Evolutionary conservation across 2,888 invertebrate genomes (phyloP).

Genomic region (Bedellia somnulentella): DNA sequence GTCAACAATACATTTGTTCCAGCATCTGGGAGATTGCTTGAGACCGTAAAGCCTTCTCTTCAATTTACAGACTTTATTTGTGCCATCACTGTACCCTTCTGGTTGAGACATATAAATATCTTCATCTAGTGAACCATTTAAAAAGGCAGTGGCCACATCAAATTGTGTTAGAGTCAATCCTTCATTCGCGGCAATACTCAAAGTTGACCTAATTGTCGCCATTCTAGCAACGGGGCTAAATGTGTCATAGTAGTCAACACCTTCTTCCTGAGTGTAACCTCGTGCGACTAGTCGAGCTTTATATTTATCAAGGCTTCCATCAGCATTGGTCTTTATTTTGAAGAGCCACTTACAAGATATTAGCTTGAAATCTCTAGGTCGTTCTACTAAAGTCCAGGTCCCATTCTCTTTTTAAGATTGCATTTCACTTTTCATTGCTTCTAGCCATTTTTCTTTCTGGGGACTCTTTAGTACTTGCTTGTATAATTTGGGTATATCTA

Average conservation of each 20-base stretch:
- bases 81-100: no score
- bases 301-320: no score
- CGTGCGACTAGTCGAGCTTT: conserved; percentile 5
- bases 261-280: conserved; percentile 6
- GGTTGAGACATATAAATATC: conserved; percentile 8
- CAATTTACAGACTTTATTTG: conserved; percentile 3
- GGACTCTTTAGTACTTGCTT: no score
- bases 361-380: conserved; percentile 2
- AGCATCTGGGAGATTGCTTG: conserved; percentile 4
- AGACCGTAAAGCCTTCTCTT: conserved; percentile 3
- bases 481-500: no score
- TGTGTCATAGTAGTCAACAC: conserved; percentile 6
- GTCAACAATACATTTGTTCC: conserved; percentile 1
- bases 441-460: not conserved
- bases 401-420: no score
- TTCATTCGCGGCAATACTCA: conserved; percentile 2
- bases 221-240: conserved; percentile 8
- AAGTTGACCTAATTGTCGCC: conserved; percentile 6
- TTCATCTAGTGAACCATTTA: conserved; percentile 11
- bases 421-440: conserved; percentile 2
- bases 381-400: conserved; percentile 1
- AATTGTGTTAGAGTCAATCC: conserved; percentile 10
- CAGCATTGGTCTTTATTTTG: not conserved
- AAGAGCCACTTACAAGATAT: conserved; percentile 1
- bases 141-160: conserved; percentile 12